phyloP scores from a whole-genome alignment of 2,113 vertebrate species.

The Rafetus swinhoei region DNA sequence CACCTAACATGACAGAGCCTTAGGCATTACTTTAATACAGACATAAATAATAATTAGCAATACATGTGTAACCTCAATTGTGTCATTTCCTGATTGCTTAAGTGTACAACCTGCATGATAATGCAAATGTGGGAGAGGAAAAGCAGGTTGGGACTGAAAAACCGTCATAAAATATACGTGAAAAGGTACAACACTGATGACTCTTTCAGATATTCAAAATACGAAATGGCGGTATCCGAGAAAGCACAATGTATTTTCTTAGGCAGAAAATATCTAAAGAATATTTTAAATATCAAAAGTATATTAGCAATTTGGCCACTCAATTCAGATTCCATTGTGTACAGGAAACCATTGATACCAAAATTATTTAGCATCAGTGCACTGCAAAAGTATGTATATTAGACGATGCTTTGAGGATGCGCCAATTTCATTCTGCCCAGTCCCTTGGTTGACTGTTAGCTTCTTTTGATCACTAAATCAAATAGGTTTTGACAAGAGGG shows the following conservation, averaged over 20 bases:
- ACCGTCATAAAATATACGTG: not conserved
- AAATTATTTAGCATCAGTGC: not conserved
- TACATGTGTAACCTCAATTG: not conserved
- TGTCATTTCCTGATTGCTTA: not conserved
- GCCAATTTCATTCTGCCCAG: not conserved
- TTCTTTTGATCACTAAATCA: not conserved
- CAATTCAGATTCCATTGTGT: not conserved
- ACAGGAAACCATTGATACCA: not conserved
- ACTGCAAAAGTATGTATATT: not conserved
- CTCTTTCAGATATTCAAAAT: not conserved
- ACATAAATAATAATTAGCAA: too few relatives aligned
- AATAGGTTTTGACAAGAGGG: not conserved
- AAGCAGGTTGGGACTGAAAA: too few relatives aligned
- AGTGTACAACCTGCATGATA: too few relatives aligned
- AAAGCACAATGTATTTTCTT: not conserved
- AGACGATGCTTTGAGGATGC: too few relatives aligned
- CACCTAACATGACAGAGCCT: too few relatives aligned
- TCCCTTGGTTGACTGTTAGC: not conserved
- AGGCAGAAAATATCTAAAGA: not conserved
- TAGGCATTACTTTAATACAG: too few relatives aligned
- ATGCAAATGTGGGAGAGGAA: too few relatives aligned
- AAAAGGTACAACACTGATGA: not conserved
- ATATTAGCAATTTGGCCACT: not conserved
- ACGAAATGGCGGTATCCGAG: not conserved
- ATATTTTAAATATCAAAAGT: not conserved